Percentiles rank a stretch among this genome's conserved stretches.
Evolutionary conservation across 2,797 vertebrate species (phyloP).

Genomic region (Melanogrammus aeglefinus): DNA sequence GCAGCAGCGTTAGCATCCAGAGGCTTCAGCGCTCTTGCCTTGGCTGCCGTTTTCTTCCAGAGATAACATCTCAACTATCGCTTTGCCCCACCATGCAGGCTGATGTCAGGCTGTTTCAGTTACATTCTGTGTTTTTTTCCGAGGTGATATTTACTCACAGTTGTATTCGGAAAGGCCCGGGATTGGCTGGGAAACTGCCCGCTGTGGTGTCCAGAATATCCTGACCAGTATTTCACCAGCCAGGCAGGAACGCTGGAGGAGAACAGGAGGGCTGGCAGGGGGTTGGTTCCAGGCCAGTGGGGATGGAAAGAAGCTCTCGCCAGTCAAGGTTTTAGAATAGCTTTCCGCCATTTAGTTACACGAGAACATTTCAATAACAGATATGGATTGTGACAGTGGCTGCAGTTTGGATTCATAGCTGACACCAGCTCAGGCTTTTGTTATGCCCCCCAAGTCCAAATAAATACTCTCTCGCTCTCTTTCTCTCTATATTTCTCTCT

Average conservation of each 20-base stretch:
- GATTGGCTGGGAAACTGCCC: background rate
- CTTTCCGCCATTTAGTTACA: too few relatives aligned
- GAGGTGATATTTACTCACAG: too few relatives aligned
- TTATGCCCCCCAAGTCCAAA: too few relatives aligned
- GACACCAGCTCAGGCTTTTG: too few relatives aligned
- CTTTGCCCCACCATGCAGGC: background rate
- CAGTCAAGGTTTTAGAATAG: too few relatives aligned
- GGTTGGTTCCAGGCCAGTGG: background rate
- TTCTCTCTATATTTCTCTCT: too few relatives aligned
- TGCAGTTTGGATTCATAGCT: too few relatives aligned
- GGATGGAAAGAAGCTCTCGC: background rate
- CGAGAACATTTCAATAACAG: too few relatives aligned
- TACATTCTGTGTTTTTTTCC: too few relatives aligned
- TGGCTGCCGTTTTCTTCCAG: background rate
- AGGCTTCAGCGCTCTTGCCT: too few relatives aligned
- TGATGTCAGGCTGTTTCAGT: background rate
- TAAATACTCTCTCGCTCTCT: too few relatives aligned
- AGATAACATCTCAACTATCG: background rate
- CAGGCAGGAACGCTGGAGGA: background rate
- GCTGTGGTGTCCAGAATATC: background rate
- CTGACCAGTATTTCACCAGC: background rate
- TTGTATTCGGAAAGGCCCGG: background rate
- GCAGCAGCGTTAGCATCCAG: slow-evolving; percentile 9
- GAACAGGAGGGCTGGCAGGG: background rate
- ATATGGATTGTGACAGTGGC: too few relatives aligned